Evolutionary conservation across 2,113 vertebrate genomes (phyloP).

Genomic region (Melozone crissalis): DNA sequence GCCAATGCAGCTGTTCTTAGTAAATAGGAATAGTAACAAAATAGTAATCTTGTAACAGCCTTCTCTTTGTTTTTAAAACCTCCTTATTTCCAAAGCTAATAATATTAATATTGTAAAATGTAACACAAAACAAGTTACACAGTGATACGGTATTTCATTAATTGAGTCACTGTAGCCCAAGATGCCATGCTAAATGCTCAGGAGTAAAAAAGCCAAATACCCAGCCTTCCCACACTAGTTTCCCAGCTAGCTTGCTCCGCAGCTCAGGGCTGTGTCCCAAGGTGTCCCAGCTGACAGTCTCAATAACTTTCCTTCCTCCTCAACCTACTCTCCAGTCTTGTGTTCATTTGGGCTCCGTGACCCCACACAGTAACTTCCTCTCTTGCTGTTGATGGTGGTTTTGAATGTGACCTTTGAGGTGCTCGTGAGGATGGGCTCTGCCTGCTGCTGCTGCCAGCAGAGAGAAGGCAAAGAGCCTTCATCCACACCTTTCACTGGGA

Average conservation of each 20-base stretch:
- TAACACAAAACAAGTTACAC: neutral
- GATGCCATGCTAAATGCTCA: neutral
- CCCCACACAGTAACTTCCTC: neutral
- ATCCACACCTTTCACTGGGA: neutral
- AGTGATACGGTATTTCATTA: neutral
- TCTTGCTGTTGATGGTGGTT: neutral
- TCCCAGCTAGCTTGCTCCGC: neutral
- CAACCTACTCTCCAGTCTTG: neutral
- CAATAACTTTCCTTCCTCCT: neutral
- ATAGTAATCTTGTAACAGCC: neutral
- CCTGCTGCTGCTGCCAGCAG: neutral
- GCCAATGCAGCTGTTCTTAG: slow-evolving; percentile 33
- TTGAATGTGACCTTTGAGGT: neutral
- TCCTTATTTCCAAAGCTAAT: neutral
- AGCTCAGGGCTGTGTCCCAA: neutral
- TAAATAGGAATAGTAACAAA: neutral
- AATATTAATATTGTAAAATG: neutral
- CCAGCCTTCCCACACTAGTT: neutral
- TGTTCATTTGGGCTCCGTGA: neutral
- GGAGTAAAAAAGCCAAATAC: neutral
- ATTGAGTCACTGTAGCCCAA: neutral
- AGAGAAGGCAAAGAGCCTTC: neutral
- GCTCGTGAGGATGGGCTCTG: neutral
- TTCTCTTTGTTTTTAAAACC: neutral
- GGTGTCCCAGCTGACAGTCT: neutral